Evolutionary conservation across 2,888 invertebrate genomes (phyloP), one percentile per base, ranked within the genome.

Genomic region (Tridacna gigas): DNA sequence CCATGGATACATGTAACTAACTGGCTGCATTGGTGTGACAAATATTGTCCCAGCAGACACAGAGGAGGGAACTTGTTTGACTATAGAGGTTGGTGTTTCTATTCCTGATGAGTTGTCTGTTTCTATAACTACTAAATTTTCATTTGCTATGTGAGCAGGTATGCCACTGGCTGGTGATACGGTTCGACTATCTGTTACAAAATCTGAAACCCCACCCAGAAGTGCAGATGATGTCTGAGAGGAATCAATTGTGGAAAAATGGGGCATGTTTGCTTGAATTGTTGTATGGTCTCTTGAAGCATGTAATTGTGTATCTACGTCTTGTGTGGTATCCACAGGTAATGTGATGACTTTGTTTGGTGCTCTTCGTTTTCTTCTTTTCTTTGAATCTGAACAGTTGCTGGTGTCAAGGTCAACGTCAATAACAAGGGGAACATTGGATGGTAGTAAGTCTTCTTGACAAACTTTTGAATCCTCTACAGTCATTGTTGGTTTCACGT

Each of bases 1-100:
- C 88, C 88, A 89, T 28, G 83, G 56, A 65, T 89, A 89, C 86
- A 89, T 82, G 63, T 80, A 80, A 15, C 28, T 71, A 15, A 83
- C 77, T 12, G 77, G 77, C 67, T 77, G 77, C 65, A 77, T 48
- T 22, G 66, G 47, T 47, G 77, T 67, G 20, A 77, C 66, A 28
- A 67, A 77, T 20, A 77, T 66, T n/a, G 65, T 51, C 22, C 67
- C 65, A n/a, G 48, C 13, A 0, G 77, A 25, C 3, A 51, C 51
- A 11, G 66, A 25, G 4, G 67, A 67, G n/a, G 66, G 66, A n/a
- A 67, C 67, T 3, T 22, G 47, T 11, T 26, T 28, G 13, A 48
- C 48, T 66, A n/a, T 18, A n/a, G n/a, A 25, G n/a, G 66, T 22
- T 20, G 66, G 15, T 12, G 22, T 20, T 15, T 45, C 48, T 26